These are phyloP conservation scores for Dioctria rufipes DNA, from an alignment of 2,888 invertebrate species.

Conservation along the genomic window DNA sequence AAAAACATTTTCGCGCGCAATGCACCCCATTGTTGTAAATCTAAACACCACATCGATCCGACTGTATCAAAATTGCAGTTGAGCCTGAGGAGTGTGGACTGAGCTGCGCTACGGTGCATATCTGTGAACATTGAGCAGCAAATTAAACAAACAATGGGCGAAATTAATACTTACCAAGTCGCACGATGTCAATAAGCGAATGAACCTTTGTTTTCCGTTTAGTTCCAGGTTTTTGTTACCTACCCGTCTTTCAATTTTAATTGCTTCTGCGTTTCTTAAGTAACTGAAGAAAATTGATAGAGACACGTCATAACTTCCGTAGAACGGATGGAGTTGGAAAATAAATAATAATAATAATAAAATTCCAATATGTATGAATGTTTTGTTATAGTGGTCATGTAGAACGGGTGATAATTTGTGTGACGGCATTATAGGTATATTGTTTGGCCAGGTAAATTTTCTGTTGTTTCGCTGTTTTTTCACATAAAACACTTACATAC, in stretches of 20 bases:
- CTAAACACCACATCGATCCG: not conserved
- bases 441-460: too few species aligned
- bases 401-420: too few species aligned
- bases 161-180: slow-evolving; percentile 32
- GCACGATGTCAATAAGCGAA: slow-evolving; percentile 41
- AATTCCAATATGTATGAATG: too few species aligned
- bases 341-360: too few species aligned
- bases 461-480: too few species aligned
- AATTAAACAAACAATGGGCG: slow-evolving; percentile 32
- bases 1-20: slow-evolving; percentile 34
- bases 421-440: too few species aligned
- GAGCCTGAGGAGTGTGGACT: too few species aligned
- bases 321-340: too few species aligned
- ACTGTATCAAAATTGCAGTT: not conserved
- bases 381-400: too few species aligned
- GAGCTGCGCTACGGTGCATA: not conserved
- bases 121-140: not conserved
- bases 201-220: slow-evolving; percentile 33
- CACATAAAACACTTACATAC: too few species aligned
- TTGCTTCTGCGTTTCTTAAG: not conserved
- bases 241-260: not conserved
- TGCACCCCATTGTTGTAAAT: slow-evolving; percentile 29
- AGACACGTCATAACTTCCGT: too few species aligned
- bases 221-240: not conserved
- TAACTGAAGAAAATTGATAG: too few species aligned